Evolutionary conservation across 2,113 vertebrate genomes (phyloP), one percentile per base, ranked within the genome.

Genomic region (Eonycteris spelaea): DNA sequence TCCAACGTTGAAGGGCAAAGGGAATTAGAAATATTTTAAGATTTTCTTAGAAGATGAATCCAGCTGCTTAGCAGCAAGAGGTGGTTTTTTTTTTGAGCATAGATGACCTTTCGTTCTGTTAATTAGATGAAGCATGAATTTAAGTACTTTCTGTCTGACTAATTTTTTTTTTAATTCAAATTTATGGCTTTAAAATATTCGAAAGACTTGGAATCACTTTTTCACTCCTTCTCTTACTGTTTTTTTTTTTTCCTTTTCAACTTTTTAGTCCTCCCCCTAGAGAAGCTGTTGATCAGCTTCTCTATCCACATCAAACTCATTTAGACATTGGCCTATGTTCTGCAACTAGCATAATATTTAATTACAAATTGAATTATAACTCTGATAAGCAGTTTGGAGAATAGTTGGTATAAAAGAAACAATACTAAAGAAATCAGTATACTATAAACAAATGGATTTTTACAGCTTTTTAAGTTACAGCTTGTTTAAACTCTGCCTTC

Each of bases 11-110:
- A 53, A n/a, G 95, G 63, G 94, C 55, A 55, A 90, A 79, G n/a
- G 77, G 82, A 71, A 94, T 13, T 91, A 85, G 67, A 90, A 95
- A 86, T 82, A 95, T n/a, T 79, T 85, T 85, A 89, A 96, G 95
- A 95, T 91, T 96, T 97, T 97, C 90, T 97, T 96, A 95, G 84
- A 94, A 95, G 77, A 96, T 92, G 78, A 95, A 91, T 77, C 40
- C 83, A 96, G 65, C 40, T 48, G 55, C 59, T 57, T 59, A 87
- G 79, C 30, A 48, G 53, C 79, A 70, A 65, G n/a, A 80, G 6
- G n/a, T 67, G 57, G 30, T 73, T 30, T 26, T 16, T 94, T 94
- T 38, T n/a, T 86, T 70, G 26, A 71, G 51, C 35, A 40, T 9
- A 40, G 57, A 87, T 85, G 86, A 92, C 59, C n/a, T 93, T 92